Evolutionary conservation across 2,113 vertebrate genomes (phyloP).

Genomic region (Mastomys coucha): DNA sequence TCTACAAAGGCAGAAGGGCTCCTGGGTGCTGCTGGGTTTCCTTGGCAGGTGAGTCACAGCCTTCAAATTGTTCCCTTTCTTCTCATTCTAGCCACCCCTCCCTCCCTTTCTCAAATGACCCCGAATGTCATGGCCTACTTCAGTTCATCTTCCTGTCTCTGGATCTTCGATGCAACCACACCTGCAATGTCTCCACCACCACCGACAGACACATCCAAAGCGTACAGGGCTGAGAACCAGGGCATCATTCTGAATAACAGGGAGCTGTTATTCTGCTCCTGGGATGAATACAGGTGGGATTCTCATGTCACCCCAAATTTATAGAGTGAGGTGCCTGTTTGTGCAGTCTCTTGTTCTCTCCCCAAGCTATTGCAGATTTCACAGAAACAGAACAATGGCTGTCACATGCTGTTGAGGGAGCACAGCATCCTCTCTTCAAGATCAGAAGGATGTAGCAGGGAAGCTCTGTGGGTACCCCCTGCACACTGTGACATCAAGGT

Average conservation of each 20-base stretch:
- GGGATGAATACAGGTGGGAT: not conserved
- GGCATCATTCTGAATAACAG: too few relatives aligned
- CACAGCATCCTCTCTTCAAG: fast-evolving
- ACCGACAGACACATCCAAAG: not conserved
- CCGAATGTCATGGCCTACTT: not conserved
- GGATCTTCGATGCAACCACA: not conserved
- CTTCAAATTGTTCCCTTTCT: not conserved
- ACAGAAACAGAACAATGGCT: not conserved
- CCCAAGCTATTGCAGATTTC: not conserved
- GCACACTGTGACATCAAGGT: fast-evolving
- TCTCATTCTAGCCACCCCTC: too few relatives aligned
- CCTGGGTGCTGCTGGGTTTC: not conserved
- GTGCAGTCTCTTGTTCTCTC: fast-evolving
- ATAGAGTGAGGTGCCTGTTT: fast-evolving
- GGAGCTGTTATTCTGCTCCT: not conserved
- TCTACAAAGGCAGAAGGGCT: not conserved
- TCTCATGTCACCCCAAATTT: not conserved
- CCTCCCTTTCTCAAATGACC: not conserved
- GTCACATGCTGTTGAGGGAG: fast-evolving
- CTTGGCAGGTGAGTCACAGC: too few relatives aligned
- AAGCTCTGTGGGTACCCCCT: not conserved
- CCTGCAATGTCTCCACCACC: not conserved
- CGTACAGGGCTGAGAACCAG: not conserved
- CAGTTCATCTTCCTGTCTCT: too few relatives aligned
- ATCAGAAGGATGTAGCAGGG: fast-evolving